A percentile compares a stretch with the other conserved stretches of the same genome.
These are phyloP conservation scores for Saimiri boliviensis DNA, from an alignment of 2,113 vertebrate species.

Conservation along the genomic window DNA sequence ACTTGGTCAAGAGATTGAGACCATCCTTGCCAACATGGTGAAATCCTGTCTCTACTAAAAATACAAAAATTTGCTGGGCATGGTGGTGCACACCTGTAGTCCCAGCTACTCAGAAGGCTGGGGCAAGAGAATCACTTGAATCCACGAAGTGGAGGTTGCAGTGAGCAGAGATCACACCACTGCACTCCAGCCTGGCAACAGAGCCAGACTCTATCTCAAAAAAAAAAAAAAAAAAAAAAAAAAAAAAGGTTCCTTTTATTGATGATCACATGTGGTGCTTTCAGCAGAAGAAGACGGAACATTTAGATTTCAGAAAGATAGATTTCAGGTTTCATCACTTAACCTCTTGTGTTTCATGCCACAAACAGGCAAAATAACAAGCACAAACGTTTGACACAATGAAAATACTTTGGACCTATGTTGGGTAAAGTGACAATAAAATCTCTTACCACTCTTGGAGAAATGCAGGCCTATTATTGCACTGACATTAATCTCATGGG, in stretches of 20 bases:
- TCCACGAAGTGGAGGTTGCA: too few species aligned
- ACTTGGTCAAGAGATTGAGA: too few species aligned
- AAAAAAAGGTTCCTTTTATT: not conserved
- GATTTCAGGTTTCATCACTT: not conserved
- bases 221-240: not conserved
- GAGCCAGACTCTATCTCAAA: too few species aligned
- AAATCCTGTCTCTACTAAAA: too few species aligned
- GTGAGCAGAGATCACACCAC: too few species aligned
- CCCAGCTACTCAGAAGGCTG: too few species aligned
- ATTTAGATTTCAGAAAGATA: constrained; percentile 28
- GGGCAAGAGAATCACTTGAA: too few species aligned
- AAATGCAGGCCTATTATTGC: constrained; percentile 66
- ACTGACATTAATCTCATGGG: not conserved
- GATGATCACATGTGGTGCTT: accelerated
- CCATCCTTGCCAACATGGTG: too few species aligned
- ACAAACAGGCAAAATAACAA: not conserved
- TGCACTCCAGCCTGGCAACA: too few species aligned
- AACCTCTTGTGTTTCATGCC: constrained; percentile 4
- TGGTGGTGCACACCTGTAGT: too few species aligned
- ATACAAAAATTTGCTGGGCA: too few species aligned
- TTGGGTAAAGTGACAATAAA: constrained; percentile 67
- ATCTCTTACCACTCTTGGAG: constrained; percentile 63
- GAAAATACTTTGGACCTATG: constrained; percentile 13
- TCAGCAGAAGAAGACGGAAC: not conserved
- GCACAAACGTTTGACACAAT: constrained; percentile 28